Conservation (phyloP, 2,888 invertebrate species). For the Choristoneura rosaceana region DNA sequence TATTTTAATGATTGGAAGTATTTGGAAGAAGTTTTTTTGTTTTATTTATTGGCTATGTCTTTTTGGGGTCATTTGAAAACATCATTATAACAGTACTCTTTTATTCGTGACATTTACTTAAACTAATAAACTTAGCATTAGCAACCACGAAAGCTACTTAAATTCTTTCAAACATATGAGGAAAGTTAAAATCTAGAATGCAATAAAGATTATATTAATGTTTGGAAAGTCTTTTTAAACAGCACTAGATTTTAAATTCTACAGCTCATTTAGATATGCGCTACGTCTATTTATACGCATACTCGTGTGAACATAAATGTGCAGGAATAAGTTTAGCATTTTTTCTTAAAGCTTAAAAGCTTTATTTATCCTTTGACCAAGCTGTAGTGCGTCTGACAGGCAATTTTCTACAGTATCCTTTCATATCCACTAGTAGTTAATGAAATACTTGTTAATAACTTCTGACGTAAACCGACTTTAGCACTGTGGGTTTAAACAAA, state of each 20-base stretch:
- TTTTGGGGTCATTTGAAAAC: background rate
- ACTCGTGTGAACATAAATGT: slow-evolving; percentile 29
- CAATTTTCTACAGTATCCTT: slow-evolving; percentile 72
- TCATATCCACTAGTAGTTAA: slow-evolving; percentile 19
- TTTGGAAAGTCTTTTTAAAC: background rate
- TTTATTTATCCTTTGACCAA: slow-evolving; percentile 70
- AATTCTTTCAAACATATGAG: background rate
- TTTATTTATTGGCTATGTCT: background rate
- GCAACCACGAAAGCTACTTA: background rate
- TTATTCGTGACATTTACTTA: background rate
- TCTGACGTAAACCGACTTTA: background rate
- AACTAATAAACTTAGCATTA: background rate
- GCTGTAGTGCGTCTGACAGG: slow-evolving; percentile 72
- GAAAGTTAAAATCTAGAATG: background rate
- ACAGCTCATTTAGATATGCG: background rate
- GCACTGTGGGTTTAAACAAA: background rate
- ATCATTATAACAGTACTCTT: too few species aligned
- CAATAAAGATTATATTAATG: background rate
- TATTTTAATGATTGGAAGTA: too few species aligned
- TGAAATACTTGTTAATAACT: slow-evolving; percentile 20
- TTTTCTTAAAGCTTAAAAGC: slow-evolving; percentile 55
- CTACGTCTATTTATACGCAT: background rate
- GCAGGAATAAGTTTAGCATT: slow-evolving; percentile 49
- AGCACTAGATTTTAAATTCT: background rate
- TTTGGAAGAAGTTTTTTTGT: background rate